Percentiles rank a stretch among this genome's conserved stretches.
phyloP scores from a whole-genome alignment of 2,797 vertebrate species.

The Acipenser transmontanus region DNA sequence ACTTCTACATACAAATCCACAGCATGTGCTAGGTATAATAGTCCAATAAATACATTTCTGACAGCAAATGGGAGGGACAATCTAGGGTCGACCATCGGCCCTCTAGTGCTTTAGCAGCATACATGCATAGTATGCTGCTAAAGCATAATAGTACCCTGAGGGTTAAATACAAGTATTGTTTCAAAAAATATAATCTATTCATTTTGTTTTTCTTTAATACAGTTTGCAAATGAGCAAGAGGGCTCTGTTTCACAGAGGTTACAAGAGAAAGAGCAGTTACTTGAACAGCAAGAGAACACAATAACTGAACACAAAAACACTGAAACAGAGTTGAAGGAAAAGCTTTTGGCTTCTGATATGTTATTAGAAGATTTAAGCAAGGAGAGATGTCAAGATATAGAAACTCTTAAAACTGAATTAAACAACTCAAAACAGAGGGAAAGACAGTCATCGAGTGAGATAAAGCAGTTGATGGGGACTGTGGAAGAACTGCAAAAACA shows the following conservation, averaged over 20 bases:
- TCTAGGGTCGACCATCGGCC: no score
- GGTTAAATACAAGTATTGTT: no score
- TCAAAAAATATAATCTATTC: no score
- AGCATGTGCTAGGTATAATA: no score
- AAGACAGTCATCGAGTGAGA: conserved; percentile 79
- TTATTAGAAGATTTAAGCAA: conserved; percentile 56
- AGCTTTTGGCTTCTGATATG: conserved; percentile 59
- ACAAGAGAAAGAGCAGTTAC: conserved; percentile 65
- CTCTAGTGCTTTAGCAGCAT: no score
- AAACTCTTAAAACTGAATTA: conserved; percentile 66
- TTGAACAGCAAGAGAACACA: conserved; percentile 66
- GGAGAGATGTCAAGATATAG: conserved; percentile 68
- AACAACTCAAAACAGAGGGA: conserved; percentile 74
- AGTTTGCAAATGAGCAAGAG: conserved; percentile 40
- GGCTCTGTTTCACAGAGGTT: conserved; percentile 49
- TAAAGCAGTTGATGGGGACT: conserved; percentile 87
- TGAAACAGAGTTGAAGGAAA: conserved; percentile 56
- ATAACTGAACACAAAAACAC: conserved; percentile 67
- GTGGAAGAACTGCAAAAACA: conserved; percentile 91
- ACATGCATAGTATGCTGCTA: no score
- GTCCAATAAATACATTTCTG: no score
- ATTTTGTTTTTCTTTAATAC: not conserved
- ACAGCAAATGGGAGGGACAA: no score
- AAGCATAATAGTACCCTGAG: no score
- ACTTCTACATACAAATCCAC: no score